Evolutionary conservation across 2,797 vertebrate species (phyloP).

Genomic region (Apogon talboti): DNA sequence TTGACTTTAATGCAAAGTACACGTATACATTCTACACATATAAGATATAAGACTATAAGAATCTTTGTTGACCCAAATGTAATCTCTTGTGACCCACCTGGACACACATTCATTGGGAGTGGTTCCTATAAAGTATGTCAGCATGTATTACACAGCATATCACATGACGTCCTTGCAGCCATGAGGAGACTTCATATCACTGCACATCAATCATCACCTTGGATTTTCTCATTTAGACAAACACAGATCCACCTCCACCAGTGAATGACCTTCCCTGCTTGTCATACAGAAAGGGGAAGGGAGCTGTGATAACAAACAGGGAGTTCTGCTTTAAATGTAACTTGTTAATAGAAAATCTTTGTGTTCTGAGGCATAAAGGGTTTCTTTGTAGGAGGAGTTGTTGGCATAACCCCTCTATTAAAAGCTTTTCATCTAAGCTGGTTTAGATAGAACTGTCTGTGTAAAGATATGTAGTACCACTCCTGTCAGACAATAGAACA

Average conservation of each 20-base stretch:
- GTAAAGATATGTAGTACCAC: background rate
- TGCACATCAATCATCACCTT: conserved; percentile 56
- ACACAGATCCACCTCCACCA: conserved; percentile 69
- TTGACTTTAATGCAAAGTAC: no score
- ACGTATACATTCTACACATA: no score
- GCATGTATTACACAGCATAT: no score
- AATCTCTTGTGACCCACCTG: no score
- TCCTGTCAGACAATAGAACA: conserved; percentile 17
- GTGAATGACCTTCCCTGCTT: conserved; percentile 74
- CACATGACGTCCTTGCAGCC: conserved; percentile 43
- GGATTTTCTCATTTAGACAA: conserved; percentile 48
- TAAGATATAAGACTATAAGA: no score
- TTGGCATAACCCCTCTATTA: conserved; percentile 18
- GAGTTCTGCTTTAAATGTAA: conserved; percentile 67
- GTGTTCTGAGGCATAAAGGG: background rate
- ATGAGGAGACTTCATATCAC: conserved; percentile 57
- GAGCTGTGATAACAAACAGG: conserved; percentile 76
- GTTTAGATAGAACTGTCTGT: conserved; percentile 8
- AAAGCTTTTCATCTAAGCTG: conserved; percentile 27
- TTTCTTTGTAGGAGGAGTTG: conserved; percentile 5
- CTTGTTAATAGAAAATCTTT: conserved; percentile 29
- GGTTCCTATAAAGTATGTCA: background rate
- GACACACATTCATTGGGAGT: no score
- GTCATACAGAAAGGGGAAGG: conserved; percentile 84
- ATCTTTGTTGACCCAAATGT: no score